A percentile compares a stretch with the other conserved stretches of the same genome.
These are phyloP conservation scores for Oscheius sp. DNA, from an alignment of 2,888 invertebrate species.

Conservation along the genomic window DNA sequence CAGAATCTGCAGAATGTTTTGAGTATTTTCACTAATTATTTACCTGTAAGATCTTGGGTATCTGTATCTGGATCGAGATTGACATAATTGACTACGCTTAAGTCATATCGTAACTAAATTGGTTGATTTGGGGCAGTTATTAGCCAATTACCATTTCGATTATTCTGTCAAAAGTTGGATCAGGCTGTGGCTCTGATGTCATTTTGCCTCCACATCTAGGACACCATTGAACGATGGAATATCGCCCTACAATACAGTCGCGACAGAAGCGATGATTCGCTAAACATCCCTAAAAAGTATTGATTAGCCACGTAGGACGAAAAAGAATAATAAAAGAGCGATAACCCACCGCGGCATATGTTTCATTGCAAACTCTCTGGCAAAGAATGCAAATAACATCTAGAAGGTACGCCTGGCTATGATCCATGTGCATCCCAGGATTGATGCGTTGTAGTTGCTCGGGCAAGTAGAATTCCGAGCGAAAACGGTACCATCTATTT, in stretches of 20 bases:
- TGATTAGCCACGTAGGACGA: background rate
- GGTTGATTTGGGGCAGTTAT: background rate
- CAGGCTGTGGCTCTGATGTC: background rate
- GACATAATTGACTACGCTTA: conserved; percentile 7
- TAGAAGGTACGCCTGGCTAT: background rate
- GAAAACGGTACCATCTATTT: background rate
- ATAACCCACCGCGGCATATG: conserved; percentile 17
- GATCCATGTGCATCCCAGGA: background rate
- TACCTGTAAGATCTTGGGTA: background rate
- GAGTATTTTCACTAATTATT: too few relatives aligned
- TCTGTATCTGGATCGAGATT: background rate
- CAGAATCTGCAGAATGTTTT: too few relatives aligned
- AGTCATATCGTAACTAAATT: conserved; percentile 4
- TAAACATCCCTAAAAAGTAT: conserved; percentile 1
- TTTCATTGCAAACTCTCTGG: conserved; percentile 21
- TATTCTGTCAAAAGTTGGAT: background rate
- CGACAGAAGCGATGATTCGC: conserved; percentile 16
- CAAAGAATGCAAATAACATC: conserved; percentile 22
- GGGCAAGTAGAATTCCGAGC: conserved; percentile 1
- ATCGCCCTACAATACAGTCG: conserved; percentile 3
- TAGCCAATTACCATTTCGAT: background rate
- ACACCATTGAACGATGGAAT: background rate
- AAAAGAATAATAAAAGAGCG: background rate
- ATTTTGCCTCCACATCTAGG: conserved; percentile 8
- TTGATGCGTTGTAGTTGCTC: background rate